Base-by-base conservation (phyloP, 2,797 vertebrate species). In the Coilia nasus region DNA sequence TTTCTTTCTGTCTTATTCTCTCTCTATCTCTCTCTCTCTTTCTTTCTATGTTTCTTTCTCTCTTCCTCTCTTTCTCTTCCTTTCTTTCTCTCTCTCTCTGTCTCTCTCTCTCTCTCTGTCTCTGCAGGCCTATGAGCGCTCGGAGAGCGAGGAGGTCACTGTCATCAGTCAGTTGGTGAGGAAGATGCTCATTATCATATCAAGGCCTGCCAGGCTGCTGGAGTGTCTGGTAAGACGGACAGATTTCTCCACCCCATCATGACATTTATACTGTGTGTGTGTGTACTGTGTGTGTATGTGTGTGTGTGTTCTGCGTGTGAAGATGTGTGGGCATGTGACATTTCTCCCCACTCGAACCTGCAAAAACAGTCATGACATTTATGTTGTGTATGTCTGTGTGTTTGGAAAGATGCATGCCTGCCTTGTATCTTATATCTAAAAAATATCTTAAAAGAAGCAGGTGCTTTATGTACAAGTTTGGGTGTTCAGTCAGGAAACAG, bases 121-220 rank as follows among this genome's bases (percentile, higher is more conserved):
- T 17, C 28, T 35, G 10, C 84, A 99, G 98, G 98, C 98, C 5
- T 96, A 96, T 0, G 97, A 98, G 28, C 97, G 98, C 35, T 99
- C 98, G 0, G 98, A 99, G 92, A 99, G 98, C 0, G 97, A 97
- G 85, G 98, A 99, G 90, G 97, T 99, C 1, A 90, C 95, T 6
- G 93, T 99, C 89, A 97, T 99, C 0, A 95, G 94, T 82, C 97
- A 98, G 80, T 91, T 99, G 60, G 97, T 97, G 88, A 96, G 96
- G 91, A 99, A 99, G 91, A 95, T 99, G 87, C 95, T 99, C 82
- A 97, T 99, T 89, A 95, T 99, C 89, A 99, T 99, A 90, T 97
- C 98, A 0, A 94, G 97, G 0, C 98, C 98, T 0, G 98, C 98
- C 1, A 96, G 98, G 6, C 97, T 99, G 19, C 94, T 99, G 0